phyloP scores from a whole-genome alignment of 2,113 vertebrate genomes.

The Arenaria interpres region DNA sequence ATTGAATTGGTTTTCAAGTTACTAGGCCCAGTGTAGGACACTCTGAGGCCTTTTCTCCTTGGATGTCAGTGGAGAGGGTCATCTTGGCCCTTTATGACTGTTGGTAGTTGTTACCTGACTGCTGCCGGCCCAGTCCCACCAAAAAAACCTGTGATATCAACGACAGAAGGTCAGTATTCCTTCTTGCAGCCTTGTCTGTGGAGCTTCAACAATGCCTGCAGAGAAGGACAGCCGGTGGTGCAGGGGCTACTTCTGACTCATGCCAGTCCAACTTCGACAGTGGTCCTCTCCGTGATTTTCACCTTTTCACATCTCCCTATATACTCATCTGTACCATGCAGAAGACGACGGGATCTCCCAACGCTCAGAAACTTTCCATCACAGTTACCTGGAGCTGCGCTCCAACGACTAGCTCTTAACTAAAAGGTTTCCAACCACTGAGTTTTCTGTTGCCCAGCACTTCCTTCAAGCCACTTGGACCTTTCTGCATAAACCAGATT shows the following conservation, averaged over 20 bases:
- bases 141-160: accelerated
- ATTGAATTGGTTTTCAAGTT: background rate
- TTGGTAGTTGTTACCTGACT: background rate
- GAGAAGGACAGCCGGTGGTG: background rate
- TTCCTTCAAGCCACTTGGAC: background rate
- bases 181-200: background rate
- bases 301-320: background rate
- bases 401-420: background rate
- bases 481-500: background rate
- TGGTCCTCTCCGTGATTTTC: background rate
- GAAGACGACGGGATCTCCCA: background rate
- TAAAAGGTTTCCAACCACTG: background rate
- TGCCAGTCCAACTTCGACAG: background rate
- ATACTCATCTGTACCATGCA: background rate
- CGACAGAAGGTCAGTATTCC: background rate
- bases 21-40: background rate
- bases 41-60: background rate
- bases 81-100: background rate
- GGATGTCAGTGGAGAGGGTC: background rate
- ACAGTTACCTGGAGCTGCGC: background rate
- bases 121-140: background rate
- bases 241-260: background rate
- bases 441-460: background rate
- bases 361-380: background rate
- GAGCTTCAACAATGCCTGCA: background rate